Base-by-base conservation (phyloP, 1,140 invertebrate genomes). In the Leptonema lineaticorne region DNA sequence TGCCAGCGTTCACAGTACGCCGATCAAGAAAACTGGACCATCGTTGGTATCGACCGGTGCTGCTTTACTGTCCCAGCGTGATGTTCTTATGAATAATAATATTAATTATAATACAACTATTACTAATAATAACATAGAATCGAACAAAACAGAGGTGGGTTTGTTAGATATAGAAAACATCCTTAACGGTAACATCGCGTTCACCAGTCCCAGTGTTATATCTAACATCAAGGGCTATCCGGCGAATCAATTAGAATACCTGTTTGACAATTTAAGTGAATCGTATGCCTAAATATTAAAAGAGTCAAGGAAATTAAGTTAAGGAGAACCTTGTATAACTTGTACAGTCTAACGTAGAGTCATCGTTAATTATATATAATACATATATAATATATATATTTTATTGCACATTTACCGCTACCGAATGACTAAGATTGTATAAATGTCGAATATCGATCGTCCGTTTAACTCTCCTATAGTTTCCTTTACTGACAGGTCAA, bases 241-340 rank as follows among this genome's bases (percentile, higher is more conserved):
- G 76, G 79, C 81, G 75, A 78, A 76, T 53, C 82, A 81, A 76
- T 79, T 85, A 72, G 84, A 81, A 75, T 85, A 84, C 75, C 79
- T 85, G 71, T 82, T 86, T 76, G 84, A 85, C 74, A 79, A 84
- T 74, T 75, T 85, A 75, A 86, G 85, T 78, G 83, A 85, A 75
- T 81, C 85, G 50, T 86, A 85, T 77, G 84, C 85, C 75, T 86
- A 75, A 78, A 16, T 62, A 45, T 16, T 22, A 45, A 62, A 18
- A 37, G 37, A 62, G 33, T 62, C 14, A 11, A 16, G 62, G 16
- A 64, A 50, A 48, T n/a, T n/a, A 30, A 60, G 33, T 50, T 33
- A 64, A 22, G 45, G 62, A 50, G 62, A 50, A 50, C 26, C 9
- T 57, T 63, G 45, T 48, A 64, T 20, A 64, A 50, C n/a, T 20